Evolutionary conservation across 2,113 vertebrate genomes (phyloP).

Genomic region (Oceanites oceanicus): DNA sequence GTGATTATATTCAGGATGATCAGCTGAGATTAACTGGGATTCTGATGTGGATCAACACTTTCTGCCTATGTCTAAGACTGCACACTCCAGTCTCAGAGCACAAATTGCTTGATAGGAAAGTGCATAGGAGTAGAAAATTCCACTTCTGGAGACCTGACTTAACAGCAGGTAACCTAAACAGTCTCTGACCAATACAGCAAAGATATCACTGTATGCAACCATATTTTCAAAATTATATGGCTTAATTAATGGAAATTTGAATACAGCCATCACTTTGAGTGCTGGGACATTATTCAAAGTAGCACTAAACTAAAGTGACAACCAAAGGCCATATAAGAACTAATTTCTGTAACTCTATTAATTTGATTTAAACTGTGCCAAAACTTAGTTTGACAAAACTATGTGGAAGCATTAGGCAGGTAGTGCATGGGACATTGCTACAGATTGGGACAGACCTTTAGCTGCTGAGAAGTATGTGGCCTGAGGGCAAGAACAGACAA

Average conservation of each 20-base stretch:
- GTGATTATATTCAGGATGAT: not conserved
- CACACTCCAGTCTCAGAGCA: not conserved
- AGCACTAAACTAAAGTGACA: not conserved
- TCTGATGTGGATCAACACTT: not conserved
- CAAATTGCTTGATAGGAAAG: not conserved
- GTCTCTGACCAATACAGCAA: not conserved
- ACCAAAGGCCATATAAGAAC: not conserved
- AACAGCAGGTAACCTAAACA: not conserved
- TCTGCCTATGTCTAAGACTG: not conserved
- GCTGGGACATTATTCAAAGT: not conserved
- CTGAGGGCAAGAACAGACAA: not conserved
- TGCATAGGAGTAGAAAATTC: not conserved
- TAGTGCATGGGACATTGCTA: not conserved
- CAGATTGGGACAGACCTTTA: not conserved
- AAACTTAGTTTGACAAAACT: not conserved
- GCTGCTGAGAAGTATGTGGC: not conserved
- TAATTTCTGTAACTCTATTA: not conserved
- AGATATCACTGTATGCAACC: not conserved
- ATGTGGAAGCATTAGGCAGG: rapidly evolving
- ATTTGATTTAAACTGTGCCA: not conserved
- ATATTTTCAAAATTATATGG: not conserved
- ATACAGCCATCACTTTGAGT: not conserved
- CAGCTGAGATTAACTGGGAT: not conserved
- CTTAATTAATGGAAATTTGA: not conserved
- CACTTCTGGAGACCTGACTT: not conserved